phyloP scores from a whole-genome alignment of 1,140 invertebrate species.

The Leguminivora glycinivorella region DNA sequence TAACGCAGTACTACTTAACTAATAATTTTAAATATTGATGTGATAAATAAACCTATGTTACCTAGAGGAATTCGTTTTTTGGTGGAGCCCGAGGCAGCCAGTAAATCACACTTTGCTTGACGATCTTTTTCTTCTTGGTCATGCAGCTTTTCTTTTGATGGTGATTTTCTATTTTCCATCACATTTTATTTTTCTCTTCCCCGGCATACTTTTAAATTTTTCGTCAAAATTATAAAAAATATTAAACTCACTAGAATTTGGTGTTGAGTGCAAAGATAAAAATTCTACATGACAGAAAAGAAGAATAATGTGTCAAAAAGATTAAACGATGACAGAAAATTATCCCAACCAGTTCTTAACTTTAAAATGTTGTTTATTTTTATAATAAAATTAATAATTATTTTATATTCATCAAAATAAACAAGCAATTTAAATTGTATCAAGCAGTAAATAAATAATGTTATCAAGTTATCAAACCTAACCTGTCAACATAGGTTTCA shows the following conservation, averaged over 20 bases:
- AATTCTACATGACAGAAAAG: conserved; percentile 41
- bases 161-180: conserved; percentile 71
- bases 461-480: too few relatives aligned
- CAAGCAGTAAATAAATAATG: too few relatives aligned
- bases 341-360: background rate
- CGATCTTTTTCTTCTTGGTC: conserved; percentile 65
- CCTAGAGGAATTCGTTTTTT: conserved; percentile 55
- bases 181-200: conserved; percentile 68
- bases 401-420: background rate
- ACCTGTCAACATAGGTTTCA: background rate
- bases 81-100: conserved; percentile 38
- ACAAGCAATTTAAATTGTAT: background rate
- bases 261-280: conserved; percentile 40
- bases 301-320: background rate
- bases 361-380: background rate
- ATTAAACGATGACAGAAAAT: background rate
- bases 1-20: too few relatives aligned
- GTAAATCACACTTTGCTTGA: conserved; percentile 55
- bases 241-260: conserved; percentile 47
- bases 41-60: conserved; percentile 32
- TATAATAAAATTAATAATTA: background rate
- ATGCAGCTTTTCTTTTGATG: conserved; percentile 63
- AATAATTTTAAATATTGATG: background rate
- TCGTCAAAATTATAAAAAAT: conserved; percentile 36
- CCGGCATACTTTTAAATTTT: conserved; percentile 60